phyloP scores from a whole-genome alignment of 2,888 invertebrate species.

The Sesia apiformis region DNA sequence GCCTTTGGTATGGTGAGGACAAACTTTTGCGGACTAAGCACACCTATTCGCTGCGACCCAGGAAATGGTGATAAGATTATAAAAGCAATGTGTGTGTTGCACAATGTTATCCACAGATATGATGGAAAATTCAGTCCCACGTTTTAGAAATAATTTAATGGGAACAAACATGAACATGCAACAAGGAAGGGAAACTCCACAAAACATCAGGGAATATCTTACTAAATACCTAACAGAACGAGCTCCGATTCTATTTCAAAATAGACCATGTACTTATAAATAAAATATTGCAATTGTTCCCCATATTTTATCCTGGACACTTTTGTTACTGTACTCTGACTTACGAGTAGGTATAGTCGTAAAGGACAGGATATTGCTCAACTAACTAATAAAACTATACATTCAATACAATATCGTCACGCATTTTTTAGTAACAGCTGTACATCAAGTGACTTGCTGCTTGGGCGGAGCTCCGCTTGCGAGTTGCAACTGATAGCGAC shows the following conservation, averaged over 20 bases:
- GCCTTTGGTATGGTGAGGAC: conserved; percentile 8
- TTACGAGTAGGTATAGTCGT: conserved; percentile 10
- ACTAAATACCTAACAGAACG: conserved; percentile 11
- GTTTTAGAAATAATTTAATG: conserved; percentile 9
- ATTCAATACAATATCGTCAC: conserved; percentile 7
- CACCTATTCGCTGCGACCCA: conserved; percentile 7
- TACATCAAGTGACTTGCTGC: background rate
- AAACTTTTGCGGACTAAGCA: conserved; percentile 7
- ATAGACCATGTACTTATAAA: conserved; percentile 8
- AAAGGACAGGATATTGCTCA: conserved; percentile 9
- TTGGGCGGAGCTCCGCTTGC: background rate
- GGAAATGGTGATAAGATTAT: conserved; percentile 6
- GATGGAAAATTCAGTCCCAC: conserved; percentile 12
- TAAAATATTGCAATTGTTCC: conserved; percentile 7
- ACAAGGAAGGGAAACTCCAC: conserved; percentile 8
- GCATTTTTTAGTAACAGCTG: background rate
- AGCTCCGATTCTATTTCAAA: conserved; percentile 13
- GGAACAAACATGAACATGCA: conserved; percentile 10
- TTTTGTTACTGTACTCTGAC: conserved; percentile 11
- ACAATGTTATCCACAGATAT: conserved; percentile 6
- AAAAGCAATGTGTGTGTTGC: conserved; percentile 2
- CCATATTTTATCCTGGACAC: conserved; percentile 14
- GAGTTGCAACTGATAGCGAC: no score
- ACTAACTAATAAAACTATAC: conserved; percentile 10
- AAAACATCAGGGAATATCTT: conserved; percentile 13